Evolutionary conservation across 2,888 invertebrate genomes (phyloP).

Genomic region (Allolobophora icterica): DNA sequence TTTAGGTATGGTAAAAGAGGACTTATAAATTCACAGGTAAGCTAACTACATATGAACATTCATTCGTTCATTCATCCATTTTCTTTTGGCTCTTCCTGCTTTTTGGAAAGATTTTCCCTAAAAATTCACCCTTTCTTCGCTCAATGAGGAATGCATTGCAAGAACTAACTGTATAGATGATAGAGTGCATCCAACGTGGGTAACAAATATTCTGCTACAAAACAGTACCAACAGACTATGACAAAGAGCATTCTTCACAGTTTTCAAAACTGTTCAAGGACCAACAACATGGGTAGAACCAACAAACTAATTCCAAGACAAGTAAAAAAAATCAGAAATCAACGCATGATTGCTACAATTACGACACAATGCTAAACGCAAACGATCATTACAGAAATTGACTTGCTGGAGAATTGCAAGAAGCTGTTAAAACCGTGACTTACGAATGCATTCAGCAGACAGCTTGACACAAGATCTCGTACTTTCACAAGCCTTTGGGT

Average conservation of each 20-base stretch:
- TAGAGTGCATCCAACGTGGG: neutral
- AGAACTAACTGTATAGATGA: neutral
- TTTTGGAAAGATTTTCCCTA: no score
- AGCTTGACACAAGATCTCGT: neutral
- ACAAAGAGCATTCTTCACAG: neutral
- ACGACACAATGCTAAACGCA: neutral
- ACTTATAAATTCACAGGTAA: no score
- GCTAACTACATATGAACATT: no score
- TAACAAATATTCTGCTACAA: neutral
- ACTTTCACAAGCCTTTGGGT: neutral
- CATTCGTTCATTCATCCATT: no score
- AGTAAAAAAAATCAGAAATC: neutral
- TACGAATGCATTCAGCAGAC: slow-evolving; percentile 13
- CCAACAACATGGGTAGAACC: neutral
- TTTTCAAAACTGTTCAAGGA: neutral
- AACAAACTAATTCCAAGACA: neutral
- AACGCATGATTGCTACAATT: neutral
- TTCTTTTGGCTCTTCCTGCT: no score
- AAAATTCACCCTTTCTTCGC: neutral
- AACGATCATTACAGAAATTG: neutral
- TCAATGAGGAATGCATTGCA: neutral
- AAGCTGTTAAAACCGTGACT: neutral
- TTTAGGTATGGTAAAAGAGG: no score
- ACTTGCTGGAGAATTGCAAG: neutral
- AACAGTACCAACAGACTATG: neutral